These are phyloP conservation scores for Sinotaia quadrata DNA, from an alignment of 2,888 invertebrate species.

Conservation along the genomic window DNA sequence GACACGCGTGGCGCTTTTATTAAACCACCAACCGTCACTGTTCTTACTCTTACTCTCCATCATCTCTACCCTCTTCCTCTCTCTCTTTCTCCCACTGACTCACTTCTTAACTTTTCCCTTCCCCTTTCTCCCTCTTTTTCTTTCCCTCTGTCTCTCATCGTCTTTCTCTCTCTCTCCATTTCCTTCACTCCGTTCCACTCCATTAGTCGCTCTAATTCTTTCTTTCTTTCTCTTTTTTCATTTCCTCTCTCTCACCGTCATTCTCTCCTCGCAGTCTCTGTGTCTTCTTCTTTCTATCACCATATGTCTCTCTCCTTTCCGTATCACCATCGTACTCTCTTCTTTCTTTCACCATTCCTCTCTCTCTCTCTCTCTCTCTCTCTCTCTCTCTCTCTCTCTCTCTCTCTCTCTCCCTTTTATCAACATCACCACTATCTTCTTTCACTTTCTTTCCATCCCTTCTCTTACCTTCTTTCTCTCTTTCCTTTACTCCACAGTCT, in stretches of 20 bases:
- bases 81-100: no score
- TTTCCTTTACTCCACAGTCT: not conserved
- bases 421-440: not conserved
- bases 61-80: no score
- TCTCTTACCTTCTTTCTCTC: not conserved
- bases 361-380: constrained; percentile 1
- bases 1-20: no score
- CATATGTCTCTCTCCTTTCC: not conserved
- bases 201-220: not conserved
- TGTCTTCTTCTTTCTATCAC: not conserved
- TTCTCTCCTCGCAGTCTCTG: not conserved
- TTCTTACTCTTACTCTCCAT: no score
- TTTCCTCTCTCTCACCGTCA: not conserved
- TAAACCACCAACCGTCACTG: no score
- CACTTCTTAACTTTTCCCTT: not conserved
- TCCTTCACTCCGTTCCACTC: not conserved
- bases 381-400: not conserved
- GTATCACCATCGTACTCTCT: not conserved
- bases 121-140: not conserved
- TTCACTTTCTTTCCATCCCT: no score
- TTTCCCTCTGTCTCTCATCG: not conserved
- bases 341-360: not conserved
- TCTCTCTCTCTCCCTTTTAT: not conserved
- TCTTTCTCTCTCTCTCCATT: not conserved
- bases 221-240: not conserved